Conservation (phyloP, 2,888 invertebrate species). For the Agriopis leucophaearia region DNA sequence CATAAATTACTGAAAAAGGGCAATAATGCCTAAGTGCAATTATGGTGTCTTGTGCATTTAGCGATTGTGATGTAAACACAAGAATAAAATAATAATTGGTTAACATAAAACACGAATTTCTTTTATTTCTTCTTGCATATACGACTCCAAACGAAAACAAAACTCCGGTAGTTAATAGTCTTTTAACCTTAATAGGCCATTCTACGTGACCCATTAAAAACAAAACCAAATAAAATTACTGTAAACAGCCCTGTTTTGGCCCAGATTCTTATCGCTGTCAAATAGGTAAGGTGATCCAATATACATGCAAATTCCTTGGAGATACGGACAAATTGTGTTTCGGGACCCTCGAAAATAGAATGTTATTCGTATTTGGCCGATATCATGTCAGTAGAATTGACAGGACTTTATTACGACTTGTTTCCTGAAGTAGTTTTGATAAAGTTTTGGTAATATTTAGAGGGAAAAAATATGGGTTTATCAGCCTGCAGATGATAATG, state of each 20-base stretch:
- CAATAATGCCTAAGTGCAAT: no score
- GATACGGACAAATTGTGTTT: constrained; percentile 62
- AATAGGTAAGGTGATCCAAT: constrained; percentile 55
- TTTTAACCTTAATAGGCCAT: constrained; percentile 30
- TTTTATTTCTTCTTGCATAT: constrained; percentile 1
- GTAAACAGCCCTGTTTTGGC: constrained; percentile 36
- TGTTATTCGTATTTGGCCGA: constrained; percentile 16
- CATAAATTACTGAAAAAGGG: no score
- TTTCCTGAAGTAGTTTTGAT: background rate
- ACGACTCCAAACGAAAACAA: constrained; percentile 6
- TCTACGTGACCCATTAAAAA: constrained; percentile 26
- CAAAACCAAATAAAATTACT: constrained; percentile 36
- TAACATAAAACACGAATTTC: background rate
- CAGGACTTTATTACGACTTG: constrained; percentile 18
- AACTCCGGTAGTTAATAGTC: background rate
- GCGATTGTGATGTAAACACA: no score
- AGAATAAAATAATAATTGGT: background rate
- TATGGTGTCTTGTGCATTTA: no score
- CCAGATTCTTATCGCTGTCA: constrained; percentile 46
- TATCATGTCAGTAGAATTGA: constrained; percentile 1
- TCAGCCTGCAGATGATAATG: background rate
- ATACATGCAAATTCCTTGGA: constrained; percentile 63
- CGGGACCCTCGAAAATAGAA: constrained; percentile 32
- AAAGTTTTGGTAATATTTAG: background rate
- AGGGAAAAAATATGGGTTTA: background rate